Evolutionary conservation across 1,140 invertebrate genomes (phyloP), one percentile per base, ranked within the genome.

Genomic region (Bilobella aurantiaca): DNA sequence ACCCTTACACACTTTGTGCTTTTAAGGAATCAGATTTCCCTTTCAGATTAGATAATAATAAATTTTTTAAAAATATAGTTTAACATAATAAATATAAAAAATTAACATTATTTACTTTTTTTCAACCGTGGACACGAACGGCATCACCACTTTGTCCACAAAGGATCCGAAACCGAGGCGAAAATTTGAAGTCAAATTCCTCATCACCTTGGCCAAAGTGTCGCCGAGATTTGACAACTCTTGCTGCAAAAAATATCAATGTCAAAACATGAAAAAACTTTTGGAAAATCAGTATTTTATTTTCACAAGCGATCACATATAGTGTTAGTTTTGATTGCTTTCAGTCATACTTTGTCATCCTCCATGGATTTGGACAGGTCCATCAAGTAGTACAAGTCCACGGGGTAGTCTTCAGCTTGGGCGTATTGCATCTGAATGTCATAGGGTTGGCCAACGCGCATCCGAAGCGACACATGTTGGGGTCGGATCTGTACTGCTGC

Each of bases 81-180:
- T n/a, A n/a, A n/a, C n/a, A n/a, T n/a, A n/a, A n/a, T n/a, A n/a
- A n/a, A n/a, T n/a, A n/a, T n/a, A n/a, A n/a, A n/a, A n/a, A n/a
- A n/a, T n/a, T n/a, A n/a, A n/a, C n/a, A n/a, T n/a, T n/a, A 12
- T 23, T 69, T 73, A 66, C 71, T 72, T 70, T 73, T 69, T 72
- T 66, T 74, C 66, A 14, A 73, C 68, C n/a, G 70, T 69, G 8
- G 67, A 72, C n/a, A 74, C 71, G 37, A 66, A 73, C 8, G 71
- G 71, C 71, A 73, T 73, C 25, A 96, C 89, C 61, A 94, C 88
- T 83, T 99, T 99, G 76, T 99, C 96, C 0, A 99, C 95, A 80
- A 98, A 99, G 34, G 93, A 97, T 28, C 96, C 96, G 78, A 99
- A 99, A 56, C 96, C 96, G 30, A 98, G 83, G 53, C 87, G 82